Evolutionary conservation across 2,888 invertebrate genomes (phyloP).

Genomic region (Entomobrya proxima): DNA sequence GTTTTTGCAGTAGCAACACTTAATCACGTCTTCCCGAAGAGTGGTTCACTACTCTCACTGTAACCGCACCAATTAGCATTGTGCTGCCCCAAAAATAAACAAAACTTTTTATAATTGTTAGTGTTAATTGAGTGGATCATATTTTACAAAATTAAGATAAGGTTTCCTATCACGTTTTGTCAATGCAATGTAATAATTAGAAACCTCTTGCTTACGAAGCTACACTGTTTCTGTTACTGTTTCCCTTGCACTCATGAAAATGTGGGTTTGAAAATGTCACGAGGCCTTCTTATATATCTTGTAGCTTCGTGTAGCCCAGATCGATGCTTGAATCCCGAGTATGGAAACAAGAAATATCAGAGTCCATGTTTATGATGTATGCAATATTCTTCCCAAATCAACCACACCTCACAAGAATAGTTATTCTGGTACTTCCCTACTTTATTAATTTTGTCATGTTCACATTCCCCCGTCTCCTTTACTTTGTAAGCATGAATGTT

Average conservation of each 20-base stretch:
- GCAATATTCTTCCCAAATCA: neutral
- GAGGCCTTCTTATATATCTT: too few species aligned
- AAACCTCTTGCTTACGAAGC: too few species aligned
- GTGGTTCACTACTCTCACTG: neutral
- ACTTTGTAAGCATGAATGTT: conserved; percentile 39
- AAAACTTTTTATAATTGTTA: neutral
- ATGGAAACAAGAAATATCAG: neutral
- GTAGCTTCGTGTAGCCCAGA: neutral
- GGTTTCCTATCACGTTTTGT: too few species aligned
- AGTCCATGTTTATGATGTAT: neutral
- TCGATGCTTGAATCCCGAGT: neutral
- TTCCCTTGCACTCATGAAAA: too few species aligned
- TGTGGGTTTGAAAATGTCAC: too few species aligned
- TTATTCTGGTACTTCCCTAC: neutral
- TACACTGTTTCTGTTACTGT: too few species aligned
- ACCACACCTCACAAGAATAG: neutral
- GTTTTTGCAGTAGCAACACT: conserved; percentile 34
- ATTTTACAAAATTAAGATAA: neutral
- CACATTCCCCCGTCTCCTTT: conserved; percentile 13
- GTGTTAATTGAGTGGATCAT: neutral
- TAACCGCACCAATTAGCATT: conserved; percentile 44
- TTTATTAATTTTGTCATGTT: conserved; percentile 63
- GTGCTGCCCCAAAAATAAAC: neutral
- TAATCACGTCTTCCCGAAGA: conserved; percentile 57
- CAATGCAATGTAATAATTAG: too few species aligned